phyloP scores from a whole-genome alignment of 1,140 invertebrate species.

The Drosophila micromelanica region DNA sequence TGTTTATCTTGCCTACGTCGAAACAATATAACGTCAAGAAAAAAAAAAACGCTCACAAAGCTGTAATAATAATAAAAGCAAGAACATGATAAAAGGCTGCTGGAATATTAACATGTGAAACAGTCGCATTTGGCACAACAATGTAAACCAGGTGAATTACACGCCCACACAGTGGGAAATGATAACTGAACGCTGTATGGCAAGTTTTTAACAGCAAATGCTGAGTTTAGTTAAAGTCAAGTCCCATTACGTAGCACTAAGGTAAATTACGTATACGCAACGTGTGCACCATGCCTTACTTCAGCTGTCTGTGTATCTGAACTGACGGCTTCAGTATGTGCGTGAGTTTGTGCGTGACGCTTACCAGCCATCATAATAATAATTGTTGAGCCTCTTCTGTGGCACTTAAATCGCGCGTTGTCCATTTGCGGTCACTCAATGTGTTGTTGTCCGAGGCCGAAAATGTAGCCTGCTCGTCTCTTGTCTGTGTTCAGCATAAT shows the following conservation, averaged over 20 bases:
- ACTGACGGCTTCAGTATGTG: slow-evolving; percentile 18
- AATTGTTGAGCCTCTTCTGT: slow-evolving; percentile 49
- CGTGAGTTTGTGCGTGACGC: slow-evolving; percentile 27
- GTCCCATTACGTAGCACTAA: background rate
- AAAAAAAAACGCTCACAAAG: slow-evolving; percentile 30
- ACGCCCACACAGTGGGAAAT: background rate
- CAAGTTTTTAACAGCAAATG: slow-evolving; percentile 25
- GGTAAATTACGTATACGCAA: slow-evolving; percentile 61
- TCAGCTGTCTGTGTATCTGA: too few species aligned
- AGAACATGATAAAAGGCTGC: slow-evolving; percentile 24
- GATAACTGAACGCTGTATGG: slow-evolving; percentile 11
- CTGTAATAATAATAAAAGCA: slow-evolving; percentile 44
- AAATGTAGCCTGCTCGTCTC: slow-evolving; percentile 15
- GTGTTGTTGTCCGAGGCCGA: background rate
- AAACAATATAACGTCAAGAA: slow-evolving; percentile 25
- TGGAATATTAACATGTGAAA: slow-evolving; percentile 11
- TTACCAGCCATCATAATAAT: slow-evolving; percentile 58
- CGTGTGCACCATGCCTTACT: too few species aligned
- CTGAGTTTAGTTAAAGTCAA: slow-evolving; percentile 40
- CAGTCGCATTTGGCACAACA: background rate
- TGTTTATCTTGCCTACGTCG: slow-evolving; percentile 8
- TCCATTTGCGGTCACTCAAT: slow-evolving; percentile 15
- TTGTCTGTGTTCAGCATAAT: slow-evolving; percentile 39
- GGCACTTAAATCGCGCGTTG: slow-evolving; percentile 1
- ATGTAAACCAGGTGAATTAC: background rate